Evolutionary conservation across 2,797 vertebrate species (phyloP), one percentile per base, ranked within the genome.

Genomic region (Gallirallus australis): DNA sequence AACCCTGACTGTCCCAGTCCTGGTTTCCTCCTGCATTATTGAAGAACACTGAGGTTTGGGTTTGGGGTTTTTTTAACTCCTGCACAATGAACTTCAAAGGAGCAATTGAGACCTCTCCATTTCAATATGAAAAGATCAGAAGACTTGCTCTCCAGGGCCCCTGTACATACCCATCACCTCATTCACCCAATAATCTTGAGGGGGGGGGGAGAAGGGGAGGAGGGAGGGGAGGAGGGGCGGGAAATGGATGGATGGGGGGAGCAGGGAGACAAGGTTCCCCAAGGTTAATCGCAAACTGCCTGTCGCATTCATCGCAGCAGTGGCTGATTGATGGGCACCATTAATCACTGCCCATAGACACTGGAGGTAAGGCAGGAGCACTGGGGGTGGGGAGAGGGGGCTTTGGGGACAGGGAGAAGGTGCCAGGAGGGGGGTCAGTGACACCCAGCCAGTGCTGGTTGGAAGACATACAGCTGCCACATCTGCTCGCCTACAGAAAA

Each of bases 121-220:
- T 97, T 97, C 95, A 96, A 96, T 96, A 93, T 69, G 91, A 96
- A 97, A 96, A 96, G 97, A 78, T 19, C 50, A 61, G 50, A 42
- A 84, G 81, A 91, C 42, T 79, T 81, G 85, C 61, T 90, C 61
- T 76, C 57, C 82, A 61, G 63, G 30, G 56, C 48, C 40, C 37
- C 7, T 27, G 20, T 50, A 65, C 19, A 45, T 39, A 70, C 2
- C 2, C 70, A 89, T 82, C 6, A 50, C 88, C 90, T 97, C 94
- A 95, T 95, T 97, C 89, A 80, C 89, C 80, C 31, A 37, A 94
- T 95, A 94, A 93, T 90, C 95, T 94, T 94, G 40, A 40, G 94
- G 6, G 82, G 85, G 94, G 85, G 94, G 92, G 95, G 42, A 93
- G 42, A 82, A 95, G 70, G 0, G 12, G 66, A 70, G 77, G 68